Evolutionary conservation across 2,797 vertebrate genomes (phyloP), one percentile per base, ranked within the genome.

Genomic region (Enteromius radiatus): DNA sequence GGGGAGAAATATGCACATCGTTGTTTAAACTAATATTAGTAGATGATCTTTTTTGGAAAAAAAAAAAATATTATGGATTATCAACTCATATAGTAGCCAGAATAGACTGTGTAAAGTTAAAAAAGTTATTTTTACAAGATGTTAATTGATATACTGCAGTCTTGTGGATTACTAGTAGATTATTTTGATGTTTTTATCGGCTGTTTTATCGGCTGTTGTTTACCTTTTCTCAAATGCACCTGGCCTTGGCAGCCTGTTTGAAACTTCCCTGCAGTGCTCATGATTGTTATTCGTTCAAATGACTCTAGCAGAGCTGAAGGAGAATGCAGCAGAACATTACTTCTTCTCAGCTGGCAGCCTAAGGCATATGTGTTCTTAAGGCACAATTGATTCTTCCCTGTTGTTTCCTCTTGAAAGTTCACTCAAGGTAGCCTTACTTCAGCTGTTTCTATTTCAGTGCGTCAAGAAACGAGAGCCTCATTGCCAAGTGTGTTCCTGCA

Each of bases 321-420:
- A 61, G 26, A 47, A 71, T n/a, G 28, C 69, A 81, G 73, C 69
- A 63, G 59, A 73, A 81, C 73, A 59, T 59, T 76, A 76, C 31
- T 64, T 81, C 79, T 81, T 47, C 67, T 80, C 52, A 70, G 64
- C 77, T 87, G 85, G 84, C 84, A 64, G 45, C 73, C 59, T 41
- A 21, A 76, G 76, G 78, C 63, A 45, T 81, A 70, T 63, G 52
- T 76, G 71, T 85, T 86, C 79, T 69, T 82, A 67, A 76, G 26
- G 38, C 82, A 86, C 85, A 80, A 84, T 81, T 73, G 81, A 83
- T 74, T 82, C 74, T 84, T 76, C 77, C 83, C 85, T 81, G 80
- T 78, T 41, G 76, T 76, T 86, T 88, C 85, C 87, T 86, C 73
- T 84, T 81, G 47, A 86, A 85, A 69, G 76, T 81, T 82, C 70